phyloP scores from a whole-genome alignment of 2,888 invertebrate species.

The Acleris literana region DNA sequence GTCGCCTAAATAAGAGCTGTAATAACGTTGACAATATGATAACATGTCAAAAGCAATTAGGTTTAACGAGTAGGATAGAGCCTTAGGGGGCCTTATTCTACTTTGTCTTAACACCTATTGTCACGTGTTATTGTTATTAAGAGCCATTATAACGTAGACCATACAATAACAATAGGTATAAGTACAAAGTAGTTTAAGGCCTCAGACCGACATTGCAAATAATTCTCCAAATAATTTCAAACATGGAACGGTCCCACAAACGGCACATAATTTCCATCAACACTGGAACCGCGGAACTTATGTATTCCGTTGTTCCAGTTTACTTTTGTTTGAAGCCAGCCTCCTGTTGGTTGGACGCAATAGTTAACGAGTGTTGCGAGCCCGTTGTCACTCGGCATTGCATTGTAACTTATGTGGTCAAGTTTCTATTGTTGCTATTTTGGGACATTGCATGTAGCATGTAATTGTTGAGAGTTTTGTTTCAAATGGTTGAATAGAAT shows the following conservation, averaged over 20 bases:
- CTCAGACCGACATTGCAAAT: too few species aligned
- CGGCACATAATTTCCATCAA: constrained; percentile 20
- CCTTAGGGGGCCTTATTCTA: too few species aligned
- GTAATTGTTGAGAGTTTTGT: neutral
- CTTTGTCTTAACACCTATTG: too few species aligned
- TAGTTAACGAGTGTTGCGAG: constrained; percentile 60
- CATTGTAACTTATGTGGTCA: constrained; percentile 17
- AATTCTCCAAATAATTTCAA: neutral
- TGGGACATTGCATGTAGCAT: neutral
- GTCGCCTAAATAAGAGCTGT: too few species aligned
- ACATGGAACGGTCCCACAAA: neutral
- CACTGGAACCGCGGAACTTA: constrained; percentile 19
- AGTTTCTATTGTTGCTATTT: constrained; percentile 7
- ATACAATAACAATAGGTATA: too few species aligned
- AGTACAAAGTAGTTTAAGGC: too few species aligned
- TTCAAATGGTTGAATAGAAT: neutral
- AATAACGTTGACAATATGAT: too few species aligned
- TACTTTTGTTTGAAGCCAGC: constrained; percentile 33
- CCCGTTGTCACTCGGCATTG: constrained; percentile 29
- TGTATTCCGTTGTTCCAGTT: constrained; percentile 33
- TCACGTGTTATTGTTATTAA: too few species aligned
- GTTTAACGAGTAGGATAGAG: too few species aligned
- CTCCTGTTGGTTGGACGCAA: constrained; percentile 48
- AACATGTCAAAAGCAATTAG: too few species aligned
- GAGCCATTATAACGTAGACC: too few species aligned